phyloP scores from a whole-genome alignment of 2,888 invertebrate species.

The Adelphocoris suturalis region DNA sequence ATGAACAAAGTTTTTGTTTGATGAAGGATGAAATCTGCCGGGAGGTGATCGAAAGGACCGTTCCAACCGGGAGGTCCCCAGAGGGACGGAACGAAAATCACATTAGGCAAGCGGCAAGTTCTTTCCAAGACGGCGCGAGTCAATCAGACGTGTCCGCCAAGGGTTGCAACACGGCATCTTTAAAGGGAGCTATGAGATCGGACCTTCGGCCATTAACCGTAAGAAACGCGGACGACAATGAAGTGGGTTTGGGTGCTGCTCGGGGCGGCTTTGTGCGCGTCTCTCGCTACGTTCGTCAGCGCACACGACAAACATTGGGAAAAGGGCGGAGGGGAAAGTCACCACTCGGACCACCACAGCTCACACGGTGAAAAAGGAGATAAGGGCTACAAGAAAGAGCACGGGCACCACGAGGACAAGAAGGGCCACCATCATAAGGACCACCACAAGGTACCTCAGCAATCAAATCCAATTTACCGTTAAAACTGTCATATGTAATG shows the following conservation, averaged over 20 bases:
- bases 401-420: conserved; percentile 81
- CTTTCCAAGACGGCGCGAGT: conserved; percentile 7
- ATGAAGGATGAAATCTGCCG: conserved; percentile 61
- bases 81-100: conserved; percentile 58
- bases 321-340: conserved; percentile 85
- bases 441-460: conserved; percentile 78
- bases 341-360: conserved; percentile 83
- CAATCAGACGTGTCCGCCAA: conserved; percentile 57
- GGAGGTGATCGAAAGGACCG: conserved; percentile 52
- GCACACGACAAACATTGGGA: conserved; percentile 79
- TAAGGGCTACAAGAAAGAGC: conserved; percentile 86
- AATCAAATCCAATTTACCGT: not conserved
- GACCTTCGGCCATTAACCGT: conserved; percentile 7
- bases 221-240: conserved; percentile 2
- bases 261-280: conserved; percentile 30
- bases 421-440: conserved; percentile 88
- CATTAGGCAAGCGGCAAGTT: conserved; percentile 40
- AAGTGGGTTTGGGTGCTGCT: conserved; percentile 53
- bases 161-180: conserved; percentile 59
- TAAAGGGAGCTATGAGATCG: conserved; percentile 33
- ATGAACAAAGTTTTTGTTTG: conserved; percentile 45
- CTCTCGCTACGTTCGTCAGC: not conserved
- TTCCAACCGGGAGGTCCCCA: conserved; percentile 40
- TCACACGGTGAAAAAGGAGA: conserved; percentile 86
- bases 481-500: too few relatives aligned